phyloP scores from a whole-genome alignment of 2,888 invertebrate species.

The Ryuthela nishihirai region DNA sequence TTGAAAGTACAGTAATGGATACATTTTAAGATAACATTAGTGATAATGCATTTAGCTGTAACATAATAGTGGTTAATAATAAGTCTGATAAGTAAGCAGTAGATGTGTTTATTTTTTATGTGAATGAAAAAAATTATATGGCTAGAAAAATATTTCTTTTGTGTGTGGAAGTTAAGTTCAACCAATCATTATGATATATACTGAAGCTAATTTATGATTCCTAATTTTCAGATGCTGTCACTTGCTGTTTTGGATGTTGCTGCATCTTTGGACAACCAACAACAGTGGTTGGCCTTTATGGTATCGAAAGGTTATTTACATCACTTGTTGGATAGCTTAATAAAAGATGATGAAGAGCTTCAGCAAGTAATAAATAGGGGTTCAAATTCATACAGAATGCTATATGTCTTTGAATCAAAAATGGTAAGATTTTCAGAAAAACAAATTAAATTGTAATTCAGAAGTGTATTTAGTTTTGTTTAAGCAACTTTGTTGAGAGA shows the following conservation, averaged over 20 bases:
- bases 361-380: constrained; percentile 27
- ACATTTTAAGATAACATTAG: too few relatives aligned
- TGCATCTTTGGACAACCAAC: constrained; percentile 62
- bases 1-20: too few relatives aligned
- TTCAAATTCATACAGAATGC: constrained; percentile 20
- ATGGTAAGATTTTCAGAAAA: constrained; percentile 11
- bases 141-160: background rate
- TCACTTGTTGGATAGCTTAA: constrained; percentile 73
- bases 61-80: too few relatives aligned
- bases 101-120: too few relatives aligned
- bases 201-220: background rate
- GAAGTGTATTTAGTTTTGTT: background rate
- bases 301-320: constrained; percentile 62
- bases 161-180: background rate
- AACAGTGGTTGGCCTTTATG: constrained; percentile 57
- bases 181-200: background rate
- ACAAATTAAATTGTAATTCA: background rate
- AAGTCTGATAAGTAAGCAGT: background rate
- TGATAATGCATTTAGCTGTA: too few relatives aligned
- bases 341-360: constrained; percentile 66
- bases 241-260: constrained; percentile 75
- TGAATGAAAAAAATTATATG: background rate
- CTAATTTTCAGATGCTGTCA: constrained; percentile 64
- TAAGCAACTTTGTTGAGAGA: too few relatives aligned
- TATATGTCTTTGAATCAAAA: constrained; percentile 37